Percentiles rank a stretch among this genome's conserved stretches.
These are phyloP conservation scores for Apis mellifera DNA, from an alignment of 1,140 invertebrate genomes.

Conservation along the genomic window Amel_HAv3.1 CM009944.2:6326001-6326500, in stretches of 20 bases:
- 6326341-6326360: no score
- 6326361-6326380: no score
- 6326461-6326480: no score
- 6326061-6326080: slow-evolving; percentile 46
- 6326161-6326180: slow-evolving; percentile 7
- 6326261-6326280: no score
- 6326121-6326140: slow-evolving; percentile 28
- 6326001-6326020: slow-evolving; percentile 31
- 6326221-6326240: not conserved
- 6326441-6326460: no score
- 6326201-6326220: no score
- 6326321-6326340: no score
- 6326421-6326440: no score
- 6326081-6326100: not conserved
- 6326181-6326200: slow-evolving; percentile 22
- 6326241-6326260: not conserved
- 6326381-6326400: no score
- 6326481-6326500: not conserved
- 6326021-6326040: not conserved
- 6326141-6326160: slow-evolving; percentile 46
- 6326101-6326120: slow-evolving; percentile 43
- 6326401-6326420: no score
- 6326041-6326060: slow-evolving; percentile 28
- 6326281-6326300: no score
- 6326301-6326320: no score